Base-by-base conservation (phyloP, 2,113 vertebrate species). In the Noturus placidus region DNA sequence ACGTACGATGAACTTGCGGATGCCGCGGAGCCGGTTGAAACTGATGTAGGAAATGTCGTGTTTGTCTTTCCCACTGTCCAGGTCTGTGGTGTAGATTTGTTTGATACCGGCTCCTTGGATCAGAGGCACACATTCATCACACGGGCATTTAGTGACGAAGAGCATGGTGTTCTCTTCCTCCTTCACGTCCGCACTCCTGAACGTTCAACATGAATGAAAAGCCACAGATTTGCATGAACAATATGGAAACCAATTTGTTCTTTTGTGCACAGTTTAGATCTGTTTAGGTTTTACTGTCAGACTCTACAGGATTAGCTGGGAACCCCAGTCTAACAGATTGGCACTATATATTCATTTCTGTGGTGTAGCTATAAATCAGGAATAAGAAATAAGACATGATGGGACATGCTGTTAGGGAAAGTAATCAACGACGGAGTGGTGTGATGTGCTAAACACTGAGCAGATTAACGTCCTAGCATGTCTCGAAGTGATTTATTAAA, bases 91-190 rank as follows among this genome's bases (percentile, higher is more conserved):
- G 93, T 98, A 99, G 91, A 99, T 96, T 89, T 98, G 96, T 61
- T 97, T 97, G 93, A 99, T 96, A 50, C 98, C 97, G 15, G 97
- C 96, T 20, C 96, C 97, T 92, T 96, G 94, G 89, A 99, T 98
- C 93, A 99, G 94, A 90, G 97, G 98, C 19, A 99, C 93, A 78
- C 98, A 99, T 92, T 99, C 98, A 35, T 99, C 98, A 91, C 98
- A 99, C 0, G 98, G 98, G 88, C 97, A 99, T 83, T 99, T 99
- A 0, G 97, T 99, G 13, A 99, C 97, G 93, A 99, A 99, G 93
- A 99, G 94, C 95, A 98, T 96, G 83, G 95, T 96, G 92, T 93
- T 92, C 87, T 98, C 97, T 9, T 96, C 96, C 0, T 95, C 93
- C 86, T 95, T 96, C 93, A 98, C 95, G 91, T 97, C 96, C 74